These are phyloP conservation scores for Tupiocoris notatus DNA, from an alignment of 2,888 invertebrate genomes.

Conservation along the genomic window DNA sequence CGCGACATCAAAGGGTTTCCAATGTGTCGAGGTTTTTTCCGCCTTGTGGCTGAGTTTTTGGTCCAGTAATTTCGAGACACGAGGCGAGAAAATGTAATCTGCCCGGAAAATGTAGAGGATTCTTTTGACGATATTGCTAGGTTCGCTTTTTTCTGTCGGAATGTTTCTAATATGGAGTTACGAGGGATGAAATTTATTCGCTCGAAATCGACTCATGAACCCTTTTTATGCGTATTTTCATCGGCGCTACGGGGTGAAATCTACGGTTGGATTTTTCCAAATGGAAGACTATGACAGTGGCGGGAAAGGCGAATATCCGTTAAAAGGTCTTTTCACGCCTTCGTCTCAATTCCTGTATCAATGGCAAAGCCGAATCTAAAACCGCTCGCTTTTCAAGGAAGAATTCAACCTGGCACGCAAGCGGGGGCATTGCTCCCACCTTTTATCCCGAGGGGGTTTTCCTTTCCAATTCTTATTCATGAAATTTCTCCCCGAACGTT, in stretches of 20 bases:
- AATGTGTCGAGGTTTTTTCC: not conserved
- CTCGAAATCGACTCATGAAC: not conserved
- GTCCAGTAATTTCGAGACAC: not conserved
- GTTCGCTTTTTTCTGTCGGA: no score
- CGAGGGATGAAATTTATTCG: not conserved
- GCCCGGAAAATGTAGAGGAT: not conserved
- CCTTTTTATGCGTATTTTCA: not conserved
- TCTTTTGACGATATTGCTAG: not conserved
- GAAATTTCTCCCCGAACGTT: not conserved
- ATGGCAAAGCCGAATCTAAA: constrained; percentile 6
- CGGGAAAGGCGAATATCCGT: constrained; percentile 1
- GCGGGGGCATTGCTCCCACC: not conserved
- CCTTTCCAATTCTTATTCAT: not conserved
- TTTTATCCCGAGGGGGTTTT: not conserved
- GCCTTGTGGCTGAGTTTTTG: not conserved
- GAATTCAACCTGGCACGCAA: not conserved
- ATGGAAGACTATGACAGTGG: not conserved
- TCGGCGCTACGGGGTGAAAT: not conserved
- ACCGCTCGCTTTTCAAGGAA: not conserved
- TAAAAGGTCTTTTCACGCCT: constrained; percentile 14
- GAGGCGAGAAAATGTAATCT: not conserved
- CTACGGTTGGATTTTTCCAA: not conserved
- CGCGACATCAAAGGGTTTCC: not conserved
- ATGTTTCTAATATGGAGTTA: not conserved
- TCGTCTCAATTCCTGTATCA: constrained; percentile 25